Base-by-base conservation (phyloP, 2,888 invertebrate species). In the Hirtodrosophila cameraria region DNA sequence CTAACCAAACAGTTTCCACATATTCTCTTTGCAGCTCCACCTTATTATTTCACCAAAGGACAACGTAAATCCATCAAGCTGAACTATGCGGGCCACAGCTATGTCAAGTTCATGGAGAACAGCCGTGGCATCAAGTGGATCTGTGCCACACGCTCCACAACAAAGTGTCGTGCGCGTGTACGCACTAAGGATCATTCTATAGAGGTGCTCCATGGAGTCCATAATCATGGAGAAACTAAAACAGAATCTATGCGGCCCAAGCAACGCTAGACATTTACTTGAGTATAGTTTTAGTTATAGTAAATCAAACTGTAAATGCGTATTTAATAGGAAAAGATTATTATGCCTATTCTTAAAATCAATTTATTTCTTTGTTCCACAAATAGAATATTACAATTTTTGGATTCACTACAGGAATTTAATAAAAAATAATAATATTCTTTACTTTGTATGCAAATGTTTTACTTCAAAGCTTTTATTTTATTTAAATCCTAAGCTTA, bases 61-160 rank as follows among this genome's bases (percentile, higher is more conserved):
- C 90, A 90, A 59, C 77, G 90, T 4, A 81, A 83, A 12, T 88
- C 90, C 0, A 58, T 89, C 6, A 90, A 90, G 53, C 77, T 90
- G 8, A 89, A 90, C 28, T 85, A 89, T 46, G 71, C 62, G 11
- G 89, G 88, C 1, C 89, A 83, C 71, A 86, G 88, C 39, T 90
- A 75, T 67, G 90, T 90, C 7, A 90, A 89, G 63, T 88, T 87
- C 46, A 86, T 90, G 82, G 81, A 88, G 43, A 90, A 90, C 42
- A 87, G 88, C 1, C 88, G 80, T 25, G 90, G 90, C 11, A 88
- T 78, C 4, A 90, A 90, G 53, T 90, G 90, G 90, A 88, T 90
- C 25, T 90, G 90, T 65, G 83, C 90, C 8, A 90, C 88, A n/a
- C 87, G 90, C 25, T 87, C 89, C 8, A 86, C 88, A 7, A 90